A percentile compares a stretch with the other conserved stretches of the same genome.
Conservation (phyloP, 1,140 invertebrate species). For the Habropoda laboriosa region DNA sequence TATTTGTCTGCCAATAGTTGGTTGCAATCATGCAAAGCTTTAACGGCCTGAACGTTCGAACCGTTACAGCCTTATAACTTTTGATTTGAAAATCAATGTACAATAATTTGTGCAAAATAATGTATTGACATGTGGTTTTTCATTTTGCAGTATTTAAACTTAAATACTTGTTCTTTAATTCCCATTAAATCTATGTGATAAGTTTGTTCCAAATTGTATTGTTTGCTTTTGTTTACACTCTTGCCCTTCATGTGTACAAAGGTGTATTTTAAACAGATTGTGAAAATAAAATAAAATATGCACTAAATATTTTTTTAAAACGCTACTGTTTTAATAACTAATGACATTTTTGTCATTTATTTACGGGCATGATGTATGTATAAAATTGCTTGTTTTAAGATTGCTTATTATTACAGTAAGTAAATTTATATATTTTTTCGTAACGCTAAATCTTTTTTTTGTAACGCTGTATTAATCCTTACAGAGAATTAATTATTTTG, state of each 20-base stretch:
- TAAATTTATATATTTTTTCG: background rate
- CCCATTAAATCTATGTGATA: background rate
- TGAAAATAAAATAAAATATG: background rate
- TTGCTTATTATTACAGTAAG: background rate
- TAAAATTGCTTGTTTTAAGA: background rate
- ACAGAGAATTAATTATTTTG: background rate
- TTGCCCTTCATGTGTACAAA: background rate
- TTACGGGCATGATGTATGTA: too few relatives aligned
- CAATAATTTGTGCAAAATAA: background rate
- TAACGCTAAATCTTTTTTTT: background rate
- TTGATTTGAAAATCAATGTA: background rate
- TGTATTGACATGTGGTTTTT: background rate
- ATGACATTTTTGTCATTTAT: too few relatives aligned
- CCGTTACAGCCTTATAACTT: background rate
- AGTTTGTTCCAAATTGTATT: background rate
- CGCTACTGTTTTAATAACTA: too few relatives aligned
- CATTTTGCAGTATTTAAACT: background rate
- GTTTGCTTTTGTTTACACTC: constrained; percentile 6
- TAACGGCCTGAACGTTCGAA: constrained; percentile 23
- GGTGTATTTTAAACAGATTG: background rate
- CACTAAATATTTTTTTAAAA: too few relatives aligned
- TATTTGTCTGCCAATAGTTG: background rate
- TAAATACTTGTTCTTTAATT: background rate
- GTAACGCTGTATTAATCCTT: background rate
- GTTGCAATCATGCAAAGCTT: background rate